These are phyloP conservation scores for Kuschelorhynchus macadamiae DNA, from an alignment of 2,888 invertebrate genomes.

Conservation along the genomic window DNA sequence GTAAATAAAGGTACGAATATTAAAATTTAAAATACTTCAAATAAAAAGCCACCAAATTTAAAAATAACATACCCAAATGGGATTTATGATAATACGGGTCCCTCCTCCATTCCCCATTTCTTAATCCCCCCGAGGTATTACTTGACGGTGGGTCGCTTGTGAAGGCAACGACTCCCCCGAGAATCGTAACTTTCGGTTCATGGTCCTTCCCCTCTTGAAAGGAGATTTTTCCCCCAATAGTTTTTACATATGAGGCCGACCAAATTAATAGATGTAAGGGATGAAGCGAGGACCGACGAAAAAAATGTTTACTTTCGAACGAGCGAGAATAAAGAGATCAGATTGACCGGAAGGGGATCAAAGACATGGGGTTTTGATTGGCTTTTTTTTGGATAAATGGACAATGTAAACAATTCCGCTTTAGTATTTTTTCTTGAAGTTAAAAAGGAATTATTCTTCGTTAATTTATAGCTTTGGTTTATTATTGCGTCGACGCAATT, in stretches of 20 bases:
- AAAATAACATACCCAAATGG: no score
- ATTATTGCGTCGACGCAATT: no score
- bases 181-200: conserved; percentile 61
- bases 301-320: conserved; percentile 32
- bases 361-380: background rate
- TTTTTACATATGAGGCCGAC: conserved; percentile 55
- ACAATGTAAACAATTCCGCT: no score
- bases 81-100: no score
- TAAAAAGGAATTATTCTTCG: no score
- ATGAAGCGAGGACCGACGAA: background rate
- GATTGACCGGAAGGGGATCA: conserved; percentile 38
- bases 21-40: no score
- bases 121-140: conserved; percentile 65
- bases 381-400: no score
- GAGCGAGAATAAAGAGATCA: conserved; percentile 24
- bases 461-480: no score
- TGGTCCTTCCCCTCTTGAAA: conserved; percentile 46
- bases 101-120: no score
- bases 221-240: conserved; percentile 43
- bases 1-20: no score
- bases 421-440: no score
- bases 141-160: conserved; percentile 62
- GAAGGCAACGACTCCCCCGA: conserved; percentile 60
- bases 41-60: no score
- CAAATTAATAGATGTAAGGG: conserved; percentile 21